phyloP scores from a whole-genome alignment of 2,113 vertebrate species.

The Zapus hudsonius region DNA sequence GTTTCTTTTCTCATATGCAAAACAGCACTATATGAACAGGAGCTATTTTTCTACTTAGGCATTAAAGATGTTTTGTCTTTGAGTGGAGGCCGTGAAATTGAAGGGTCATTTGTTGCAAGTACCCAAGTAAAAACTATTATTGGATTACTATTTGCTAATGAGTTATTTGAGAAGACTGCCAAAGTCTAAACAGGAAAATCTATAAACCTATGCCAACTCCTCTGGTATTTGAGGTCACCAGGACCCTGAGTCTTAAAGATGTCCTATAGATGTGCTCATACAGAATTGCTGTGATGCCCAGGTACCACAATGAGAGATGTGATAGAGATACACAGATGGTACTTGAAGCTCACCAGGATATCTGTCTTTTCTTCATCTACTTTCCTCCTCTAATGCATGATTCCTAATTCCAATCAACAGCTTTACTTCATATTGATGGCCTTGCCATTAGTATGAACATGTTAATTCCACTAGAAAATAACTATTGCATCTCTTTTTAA shows the following conservation, averaged over 20 bases:
- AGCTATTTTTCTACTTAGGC: constrained; percentile 6
- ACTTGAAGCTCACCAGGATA: not conserved
- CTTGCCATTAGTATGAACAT: not conserved
- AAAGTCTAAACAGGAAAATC: constrained; percentile 16
- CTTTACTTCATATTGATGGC: not conserved
- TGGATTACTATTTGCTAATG: constrained; percentile 59
- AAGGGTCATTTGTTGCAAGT: constrained; percentile 35
- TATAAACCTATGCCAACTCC: constrained; percentile 25
- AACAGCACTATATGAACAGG: constrained; percentile 8
- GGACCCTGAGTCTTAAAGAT: constrained; percentile 14
- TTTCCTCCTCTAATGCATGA: constrained; percentile 31
- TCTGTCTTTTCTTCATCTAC: constrained; percentile 40
- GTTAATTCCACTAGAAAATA: constrained; percentile 35
- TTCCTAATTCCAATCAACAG: constrained; percentile 26
- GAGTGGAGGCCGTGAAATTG: constrained; percentile 31
- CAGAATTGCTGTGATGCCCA: not conserved
- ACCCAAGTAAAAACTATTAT: constrained; percentile 54
- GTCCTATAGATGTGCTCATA: not conserved
- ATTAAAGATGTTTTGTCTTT: constrained; percentile 52
- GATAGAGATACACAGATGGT: constrained; percentile 51
- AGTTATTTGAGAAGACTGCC: constrained; percentile 1
- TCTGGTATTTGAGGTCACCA: constrained; percentile 32
- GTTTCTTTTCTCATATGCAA: constrained; percentile 2
- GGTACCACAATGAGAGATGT: not conserved
- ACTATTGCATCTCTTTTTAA: not conserved